Base-by-base conservation (phyloP, 1,140 invertebrate species). In the Antheraea mylitta region DNA sequence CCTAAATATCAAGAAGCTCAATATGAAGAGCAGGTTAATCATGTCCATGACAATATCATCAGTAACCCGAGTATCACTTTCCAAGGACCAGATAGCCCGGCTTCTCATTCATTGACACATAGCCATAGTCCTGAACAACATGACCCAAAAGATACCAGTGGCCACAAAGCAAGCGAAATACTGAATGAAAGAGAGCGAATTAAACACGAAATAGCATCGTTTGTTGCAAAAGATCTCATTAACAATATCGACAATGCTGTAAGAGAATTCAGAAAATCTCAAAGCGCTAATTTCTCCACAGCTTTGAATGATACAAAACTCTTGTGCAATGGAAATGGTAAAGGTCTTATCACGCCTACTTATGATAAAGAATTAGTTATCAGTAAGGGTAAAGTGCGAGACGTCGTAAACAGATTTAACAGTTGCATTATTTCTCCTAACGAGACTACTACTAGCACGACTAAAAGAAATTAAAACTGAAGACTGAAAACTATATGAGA, bases 361-460 rank as follows among this genome's bases (percentile, higher is more conserved):
- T 90, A 92, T 61, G 88, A 91, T 62, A 90, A 88, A 68, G 89
- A 87, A 68, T 75, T 92, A 19, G 91, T 93, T 3, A 92, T 93
- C 13, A 92, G 90, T 48, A 92, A 92, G 76, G 91, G 91, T 5
- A 92, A 92, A 74, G 92, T 93, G 10, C 80, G 91, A 68, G 92
- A 92, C 70, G 91, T 92, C 7, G 90, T 93, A 0, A 90, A 92
- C 48, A 86, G 86, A 79, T 86, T 93, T 64, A 93, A 93, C 67
- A 91, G 73, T 45, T 84, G 82, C 19, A 81, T 89, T 7, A 77
- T 76, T 36, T 79, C 70, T n/a, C 77, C 69, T 5, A 79, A 80
- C 64, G 63, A 76, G 10, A 75, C 90, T 92, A 13, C 79, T 91
- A 75, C 18, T 77, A 80, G 64, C 22, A 78, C 78, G 79, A 68